These are phyloP conservation scores for Meloidogyne exigua DNA, from an alignment of 1,140 invertebrate genomes.

Conservation along the genomic window DNA sequence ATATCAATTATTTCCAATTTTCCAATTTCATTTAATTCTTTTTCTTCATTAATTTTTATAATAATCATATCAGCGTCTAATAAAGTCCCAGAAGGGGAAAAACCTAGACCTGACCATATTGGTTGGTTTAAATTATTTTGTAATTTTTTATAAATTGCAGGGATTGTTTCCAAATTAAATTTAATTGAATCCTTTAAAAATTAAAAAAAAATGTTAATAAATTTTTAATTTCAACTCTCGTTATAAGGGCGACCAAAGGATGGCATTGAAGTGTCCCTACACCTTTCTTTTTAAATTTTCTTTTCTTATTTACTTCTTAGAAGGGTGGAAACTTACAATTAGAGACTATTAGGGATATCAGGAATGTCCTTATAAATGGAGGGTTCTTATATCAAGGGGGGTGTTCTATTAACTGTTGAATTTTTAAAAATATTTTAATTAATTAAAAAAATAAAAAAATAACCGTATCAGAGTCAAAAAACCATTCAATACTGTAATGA, in stretches of 20 bases:
- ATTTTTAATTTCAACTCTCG: neutral
- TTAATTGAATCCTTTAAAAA: slow-evolving; percentile 68
- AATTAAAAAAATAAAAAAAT: too few species aligned
- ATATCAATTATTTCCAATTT: slow-evolving; percentile 50
- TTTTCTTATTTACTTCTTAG: too few species aligned
- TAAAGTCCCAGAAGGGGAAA: slow-evolving; percentile 73
- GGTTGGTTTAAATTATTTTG: neutral
- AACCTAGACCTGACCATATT: slow-evolving; percentile 86
- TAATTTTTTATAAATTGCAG: slow-evolving; percentile 69
- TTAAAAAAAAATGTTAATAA: neutral
- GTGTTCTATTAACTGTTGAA: too few species aligned
- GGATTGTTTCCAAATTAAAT: slow-evolving; percentile 80
- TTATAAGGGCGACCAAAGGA: neutral
- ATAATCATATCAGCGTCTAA: slow-evolving; percentile 59
- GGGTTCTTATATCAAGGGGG: too few species aligned
- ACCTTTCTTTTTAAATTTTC: too few species aligned
- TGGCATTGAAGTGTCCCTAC: too few species aligned
- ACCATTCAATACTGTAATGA: slow-evolving; percentile 70
- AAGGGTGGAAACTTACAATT: too few species aligned
- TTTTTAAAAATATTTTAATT: too few species aligned
- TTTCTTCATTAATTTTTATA: slow-evolving; percentile 32
- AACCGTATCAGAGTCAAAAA: slow-evolving; percentile 75
- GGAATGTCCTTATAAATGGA: too few species aligned
- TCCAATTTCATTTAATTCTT: slow-evolving; percentile 4
- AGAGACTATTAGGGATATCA: too few species aligned